These are phyloP conservation scores for Casuarius casuarius DNA, from an alignment of 2,113 vertebrate species.

Conservation along the genomic window DNA sequence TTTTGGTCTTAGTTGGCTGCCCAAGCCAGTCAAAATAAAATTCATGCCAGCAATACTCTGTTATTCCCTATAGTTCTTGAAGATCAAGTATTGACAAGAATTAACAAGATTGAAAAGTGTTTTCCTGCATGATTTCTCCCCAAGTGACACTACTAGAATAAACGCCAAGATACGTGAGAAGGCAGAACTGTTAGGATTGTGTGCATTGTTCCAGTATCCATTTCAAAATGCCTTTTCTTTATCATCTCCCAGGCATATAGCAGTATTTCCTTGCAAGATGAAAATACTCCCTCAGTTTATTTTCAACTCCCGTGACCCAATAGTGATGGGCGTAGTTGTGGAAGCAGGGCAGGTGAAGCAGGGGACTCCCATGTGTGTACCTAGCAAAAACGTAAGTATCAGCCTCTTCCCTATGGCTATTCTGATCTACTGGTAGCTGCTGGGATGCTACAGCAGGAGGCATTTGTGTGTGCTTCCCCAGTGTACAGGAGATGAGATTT, in stretches of 20 bases:
- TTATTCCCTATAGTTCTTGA: neutral
- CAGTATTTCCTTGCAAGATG: slow-evolving; percentile 96
- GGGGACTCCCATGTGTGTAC: slow-evolving; percentile 94
- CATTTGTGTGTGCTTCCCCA: fast-evolving
- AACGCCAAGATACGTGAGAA: neutral
- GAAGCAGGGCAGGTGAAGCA: slow-evolving; percentile 92
- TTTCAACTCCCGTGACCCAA: slow-evolving; percentile 98
- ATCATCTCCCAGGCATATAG: slow-evolving; percentile 83
- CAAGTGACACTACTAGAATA: neutral
- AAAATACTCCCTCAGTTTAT: slow-evolving; percentile 96
- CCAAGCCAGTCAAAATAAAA: neutral
- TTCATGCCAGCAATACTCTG: neutral
- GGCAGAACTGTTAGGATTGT: neutral
- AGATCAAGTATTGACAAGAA: neutral
- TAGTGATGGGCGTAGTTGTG: slow-evolving; percentile 92
- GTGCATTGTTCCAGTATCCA: fast-evolving
- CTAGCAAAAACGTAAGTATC: slow-evolving; percentile 91
- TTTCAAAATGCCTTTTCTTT: neutral
- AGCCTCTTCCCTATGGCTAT: fast-evolving
- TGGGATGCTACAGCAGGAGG: neutral
- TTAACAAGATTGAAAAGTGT: neutral
- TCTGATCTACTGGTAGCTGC: neutral
- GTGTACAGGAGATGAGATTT: neutral
- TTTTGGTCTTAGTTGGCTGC: neutral
- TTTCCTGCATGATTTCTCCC: neutral